A percentile compares a stretch with the other conserved stretches of the same genome.
phyloP scores from a whole-genome alignment of 2,888 invertebrate species.

The Ernsta delagoae region DNA sequence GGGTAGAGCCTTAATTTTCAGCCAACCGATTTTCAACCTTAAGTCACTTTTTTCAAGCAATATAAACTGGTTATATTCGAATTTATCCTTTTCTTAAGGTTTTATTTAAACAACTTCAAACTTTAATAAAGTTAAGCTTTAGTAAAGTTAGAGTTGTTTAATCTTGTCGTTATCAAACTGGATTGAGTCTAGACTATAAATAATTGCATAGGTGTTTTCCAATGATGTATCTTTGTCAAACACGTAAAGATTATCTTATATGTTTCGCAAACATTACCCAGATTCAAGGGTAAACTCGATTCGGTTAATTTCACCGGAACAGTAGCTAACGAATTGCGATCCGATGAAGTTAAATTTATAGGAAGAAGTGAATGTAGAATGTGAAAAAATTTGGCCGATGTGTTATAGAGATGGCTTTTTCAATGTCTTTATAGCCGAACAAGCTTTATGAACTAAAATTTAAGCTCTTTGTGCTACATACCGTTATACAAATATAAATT shows the following conservation, averaged over 20 bases:
- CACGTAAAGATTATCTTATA: constrained; percentile 57
- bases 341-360: constrained; percentile 9
- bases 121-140: too few relatives aligned
- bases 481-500: too few relatives aligned
- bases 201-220: constrained; percentile 53
- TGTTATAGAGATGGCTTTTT: background rate
- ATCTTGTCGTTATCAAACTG: background rate
- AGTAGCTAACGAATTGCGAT: constrained; percentile 30
- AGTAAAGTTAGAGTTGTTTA: background rate
- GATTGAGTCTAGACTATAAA: constrained; percentile 38
- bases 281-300: constrained; percentile 51
- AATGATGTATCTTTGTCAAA: constrained; percentile 58
- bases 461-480: too few relatives aligned
- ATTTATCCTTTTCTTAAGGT: background rate
- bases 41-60: too few relatives aligned
- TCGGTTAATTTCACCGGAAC: constrained; percentile 24
- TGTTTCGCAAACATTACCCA: constrained; percentile 52
- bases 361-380: background rate
- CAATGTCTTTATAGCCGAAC: too few relatives aligned
- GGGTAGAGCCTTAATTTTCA: too few relatives aligned
- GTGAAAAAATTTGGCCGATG: background rate
- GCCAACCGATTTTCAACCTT: too few relatives aligned
- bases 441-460: too few relatives aligned
- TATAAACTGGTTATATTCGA: background rate
- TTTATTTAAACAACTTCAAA: background rate